Conservation (phyloP, 2,797 vertebrate species). For the Eulemur coronatus region DNA sequence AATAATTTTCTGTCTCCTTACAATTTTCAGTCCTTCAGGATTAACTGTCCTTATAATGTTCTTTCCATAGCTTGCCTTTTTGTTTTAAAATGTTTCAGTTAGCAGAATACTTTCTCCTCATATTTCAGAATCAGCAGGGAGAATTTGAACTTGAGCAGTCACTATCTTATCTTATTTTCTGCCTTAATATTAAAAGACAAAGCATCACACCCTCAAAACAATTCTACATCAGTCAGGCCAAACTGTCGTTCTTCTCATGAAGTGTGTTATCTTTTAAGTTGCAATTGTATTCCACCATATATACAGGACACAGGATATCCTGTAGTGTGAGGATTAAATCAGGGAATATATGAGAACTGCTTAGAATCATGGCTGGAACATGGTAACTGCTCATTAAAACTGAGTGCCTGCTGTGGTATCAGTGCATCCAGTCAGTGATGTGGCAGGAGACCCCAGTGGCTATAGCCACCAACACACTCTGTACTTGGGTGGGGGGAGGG, state of each 20-base stretch:
- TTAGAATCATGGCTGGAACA: not conserved
- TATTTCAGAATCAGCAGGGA: not conserved
- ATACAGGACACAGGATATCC: not conserved
- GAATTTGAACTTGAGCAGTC: not conserved
- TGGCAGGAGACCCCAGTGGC: not conserved
- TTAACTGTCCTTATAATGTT: conserved; percentile 33
- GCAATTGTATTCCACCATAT: not conserved
- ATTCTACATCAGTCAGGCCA: not conserved
- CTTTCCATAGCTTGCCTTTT: conserved; percentile 14
- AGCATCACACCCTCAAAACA: not conserved
- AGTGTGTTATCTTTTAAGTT: not conserved
- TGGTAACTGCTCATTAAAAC: not conserved
- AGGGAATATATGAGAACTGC: not conserved
- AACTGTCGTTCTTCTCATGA: not conserved
- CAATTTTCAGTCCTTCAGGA: not conserved
- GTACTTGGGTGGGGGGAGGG: not conserved
- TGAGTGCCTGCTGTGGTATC: not conserved
- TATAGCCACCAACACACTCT: not conserved
- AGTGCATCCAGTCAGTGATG: not conserved
- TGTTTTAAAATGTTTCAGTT: conserved; percentile 25
- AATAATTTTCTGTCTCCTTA: not conserved
- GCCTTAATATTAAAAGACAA: not conserved
- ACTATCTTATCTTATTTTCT: not conserved
- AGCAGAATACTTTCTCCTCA: not conserved
- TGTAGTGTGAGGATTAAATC: not conserved